Conservation (phyloP, 1,140 invertebrate species). For the Laupala kohalensis region DNA sequence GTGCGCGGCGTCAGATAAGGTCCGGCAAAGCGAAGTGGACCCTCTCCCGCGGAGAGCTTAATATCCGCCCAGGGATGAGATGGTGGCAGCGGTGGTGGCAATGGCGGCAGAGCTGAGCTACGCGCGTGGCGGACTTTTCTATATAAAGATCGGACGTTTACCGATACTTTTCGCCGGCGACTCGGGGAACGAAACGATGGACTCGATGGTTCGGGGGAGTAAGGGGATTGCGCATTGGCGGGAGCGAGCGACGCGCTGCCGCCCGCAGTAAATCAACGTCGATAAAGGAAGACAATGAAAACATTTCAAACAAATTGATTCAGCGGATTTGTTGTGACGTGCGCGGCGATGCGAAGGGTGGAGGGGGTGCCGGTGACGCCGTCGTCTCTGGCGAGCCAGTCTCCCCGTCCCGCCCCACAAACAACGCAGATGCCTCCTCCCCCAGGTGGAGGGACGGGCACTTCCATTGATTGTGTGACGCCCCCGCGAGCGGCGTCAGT, state of each 20-base stretch:
- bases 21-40: neutral
- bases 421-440: too few species aligned
- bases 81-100: too few species aligned
- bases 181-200: too few species aligned
- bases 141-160: neutral
- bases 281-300: conserved; percentile 9
- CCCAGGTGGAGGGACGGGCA: neutral
- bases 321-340: conserved; percentile 14
- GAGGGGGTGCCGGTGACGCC: too few species aligned
- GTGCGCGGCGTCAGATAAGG: neutral
- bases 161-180: neutral
- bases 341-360: neutral
- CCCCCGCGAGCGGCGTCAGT: neutral
- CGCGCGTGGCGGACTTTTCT: neutral
- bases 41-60: neutral
- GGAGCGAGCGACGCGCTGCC: neutral
- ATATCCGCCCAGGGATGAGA: neutral
- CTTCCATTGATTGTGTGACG: neutral
- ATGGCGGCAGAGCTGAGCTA: too few species aligned
- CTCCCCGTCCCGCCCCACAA: neutral
- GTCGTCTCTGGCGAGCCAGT: too few species aligned
- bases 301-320: conserved; percentile 11
- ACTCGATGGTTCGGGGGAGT: too few species aligned
- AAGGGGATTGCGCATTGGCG: neutral
- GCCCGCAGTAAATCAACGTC: conserved; percentile 4